A percentile compares a stretch with the other conserved stretches of the same genome.
phyloP scores from a whole-genome alignment of 2,888 invertebrate genomes.

The Vannuccia rotundouncinata region DNA sequence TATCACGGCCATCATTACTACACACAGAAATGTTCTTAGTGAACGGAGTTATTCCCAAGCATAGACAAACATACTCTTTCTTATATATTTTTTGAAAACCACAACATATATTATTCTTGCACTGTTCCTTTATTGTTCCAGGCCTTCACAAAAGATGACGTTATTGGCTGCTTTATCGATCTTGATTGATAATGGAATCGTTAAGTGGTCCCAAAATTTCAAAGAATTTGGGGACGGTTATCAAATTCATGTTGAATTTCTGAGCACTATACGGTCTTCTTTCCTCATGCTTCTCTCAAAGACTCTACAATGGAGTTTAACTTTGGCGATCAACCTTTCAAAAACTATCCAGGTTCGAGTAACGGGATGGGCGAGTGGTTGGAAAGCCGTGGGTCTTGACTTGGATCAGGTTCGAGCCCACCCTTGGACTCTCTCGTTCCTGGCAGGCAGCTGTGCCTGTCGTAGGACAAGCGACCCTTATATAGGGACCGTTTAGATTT shows the following conservation, averaged over 20 bases:
- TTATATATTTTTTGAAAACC: no score
- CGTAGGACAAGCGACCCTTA: no score
- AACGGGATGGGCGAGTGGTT: not conserved
- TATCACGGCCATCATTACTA: no score
- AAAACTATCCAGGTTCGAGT: constrained; percentile 38
- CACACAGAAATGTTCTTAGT: no score
- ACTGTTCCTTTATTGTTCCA: not conserved
- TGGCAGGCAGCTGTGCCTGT: no score
- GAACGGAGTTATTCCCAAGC: no score
- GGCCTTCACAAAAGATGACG: constrained; percentile 82
- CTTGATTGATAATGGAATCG: constrained; percentile 70
- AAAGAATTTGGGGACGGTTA: constrained; percentile 30
- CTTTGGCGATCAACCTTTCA: constrained; percentile 38
- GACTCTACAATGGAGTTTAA: constrained; percentile 38
- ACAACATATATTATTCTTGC: no score
- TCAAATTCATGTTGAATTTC: constrained; percentile 27
- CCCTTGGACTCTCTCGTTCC: no score
- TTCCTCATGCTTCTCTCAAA: constrained; percentile 37
- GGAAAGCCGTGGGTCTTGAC: no score
- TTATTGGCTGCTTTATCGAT: constrained; percentile 82
- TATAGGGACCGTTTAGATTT: no score
- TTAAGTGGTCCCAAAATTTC: constrained; percentile 65
- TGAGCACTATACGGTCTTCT: constrained; percentile 27
- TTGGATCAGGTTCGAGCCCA: no score
- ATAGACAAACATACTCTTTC: no score